These are phyloP conservation scores for Habroteleia sp. DNA, from an alignment of 2,888 invertebrate species.

Conservation along the genomic window DNA sequence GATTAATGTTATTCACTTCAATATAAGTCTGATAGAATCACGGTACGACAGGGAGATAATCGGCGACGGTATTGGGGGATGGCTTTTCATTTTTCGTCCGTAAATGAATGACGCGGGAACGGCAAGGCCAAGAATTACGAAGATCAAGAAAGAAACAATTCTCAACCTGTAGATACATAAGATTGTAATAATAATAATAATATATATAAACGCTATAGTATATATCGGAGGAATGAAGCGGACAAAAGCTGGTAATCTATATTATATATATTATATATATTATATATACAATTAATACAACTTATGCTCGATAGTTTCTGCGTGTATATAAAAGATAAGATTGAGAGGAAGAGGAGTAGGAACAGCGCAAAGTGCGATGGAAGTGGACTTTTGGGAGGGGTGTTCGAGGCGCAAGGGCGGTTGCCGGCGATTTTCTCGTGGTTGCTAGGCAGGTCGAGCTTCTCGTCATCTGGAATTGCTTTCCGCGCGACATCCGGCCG, in stretches of 20 bases:
- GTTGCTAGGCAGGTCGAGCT: constrained; percentile 49
- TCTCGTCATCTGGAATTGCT: constrained; percentile 35
- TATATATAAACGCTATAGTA: constrained; percentile 60
- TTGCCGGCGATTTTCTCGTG: constrained; percentile 68
- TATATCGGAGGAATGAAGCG: constrained; percentile 42
- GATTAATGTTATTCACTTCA: constrained; percentile 75
- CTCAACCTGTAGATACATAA: constrained; percentile 71
- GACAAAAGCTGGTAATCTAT: constrained; percentile 64
- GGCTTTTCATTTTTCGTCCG: constrained; percentile 44
- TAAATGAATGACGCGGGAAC: constrained; percentile 41
- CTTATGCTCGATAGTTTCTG: constrained; percentile 67
- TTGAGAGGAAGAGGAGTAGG: constrained; percentile 7
- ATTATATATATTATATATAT: constrained; percentile 41
- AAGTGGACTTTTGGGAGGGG: constrained; percentile 11
- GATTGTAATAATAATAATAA: constrained; percentile 67
- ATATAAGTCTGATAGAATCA: constrained; percentile 74
- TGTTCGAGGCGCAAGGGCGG: constrained; percentile 65
- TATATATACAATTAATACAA: constrained; percentile 60
- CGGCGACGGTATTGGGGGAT: constrained; percentile 44
- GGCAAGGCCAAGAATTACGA: constrained; percentile 62
- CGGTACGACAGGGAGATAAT: constrained; percentile 58
- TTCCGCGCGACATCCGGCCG: constrained; percentile 65
- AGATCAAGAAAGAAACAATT: constrained; percentile 68
- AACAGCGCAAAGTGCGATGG: constrained; percentile 24
- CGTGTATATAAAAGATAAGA: constrained; percentile 59